These are phyloP conservation scores for human (Homo sapiens) DNA, from an alignment of 2,113 vertebrate genomes.

Conservation along the genomic window GRCh38 chr2:153846001-153846500, in stretches of 20 bases:
- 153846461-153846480: neutral
- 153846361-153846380: neutral
- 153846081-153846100: neutral
- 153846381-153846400: neutral
- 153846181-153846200: neutral
- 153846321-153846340: neutral
- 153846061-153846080: neutral
- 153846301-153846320: neutral
- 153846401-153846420: neutral
- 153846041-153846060: neutral
- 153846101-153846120: neutral
- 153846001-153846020: neutral
- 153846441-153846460: neutral
- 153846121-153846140: neutral
- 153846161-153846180: neutral
- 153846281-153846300: neutral
- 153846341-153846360: neutral
- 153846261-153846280: neutral
- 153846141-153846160: neutral
- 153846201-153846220: neutral
- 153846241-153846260: neutral
- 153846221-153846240: neutral
- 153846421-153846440: neutral
- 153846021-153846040: neutral
- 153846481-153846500: neutral